phyloP scores from a whole-genome alignment of 1,140 invertebrate genomes.

The Catajapyx aquilonaris region DNA sequence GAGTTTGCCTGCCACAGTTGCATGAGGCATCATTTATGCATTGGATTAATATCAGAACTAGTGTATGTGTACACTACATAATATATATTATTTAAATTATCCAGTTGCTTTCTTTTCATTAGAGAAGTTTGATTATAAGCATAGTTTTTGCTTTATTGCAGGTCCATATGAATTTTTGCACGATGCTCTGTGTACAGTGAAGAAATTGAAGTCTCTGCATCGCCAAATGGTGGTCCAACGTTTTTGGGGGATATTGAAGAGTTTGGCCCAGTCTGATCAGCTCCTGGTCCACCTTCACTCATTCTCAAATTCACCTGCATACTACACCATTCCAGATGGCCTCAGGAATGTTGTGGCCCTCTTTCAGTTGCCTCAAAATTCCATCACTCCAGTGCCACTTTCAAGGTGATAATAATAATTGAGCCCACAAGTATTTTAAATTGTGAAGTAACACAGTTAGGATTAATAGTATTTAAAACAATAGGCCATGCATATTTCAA shows the following conservation, averaged over 20 bases:
- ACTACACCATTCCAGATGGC: conserved; percentile 48
- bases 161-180: conserved; percentile 61
- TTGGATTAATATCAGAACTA: too few species aligned
- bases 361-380: conserved; percentile 37
- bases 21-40: too few species aligned
- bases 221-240: conserved; percentile 42
- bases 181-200: conserved; percentile 47
- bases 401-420: too few species aligned
- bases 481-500: too few species aligned
- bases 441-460: too few species aligned
- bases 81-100: too few species aligned
- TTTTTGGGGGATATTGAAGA: conserved; percentile 41
- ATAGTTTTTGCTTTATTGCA: conserved; percentile 16
- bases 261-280: conserved; percentile 43
- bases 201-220: conserved; percentile 42
- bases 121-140: neutral
- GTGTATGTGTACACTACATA: too few species aligned
- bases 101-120: too few species aligned
- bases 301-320: conserved; percentile 35
- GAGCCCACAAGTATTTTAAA: too few species aligned
- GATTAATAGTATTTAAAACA: too few species aligned
- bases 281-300: conserved; percentile 48
- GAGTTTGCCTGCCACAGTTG: too few species aligned
- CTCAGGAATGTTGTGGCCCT: conserved; percentile 51
- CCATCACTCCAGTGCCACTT: conserved; percentile 23